A percentile compares a stretch with the other conserved stretches of the same genome.
Conservation (phyloP, 2,113 vertebrate species). For the Pangasianodon hypophthalmus region DNA sequence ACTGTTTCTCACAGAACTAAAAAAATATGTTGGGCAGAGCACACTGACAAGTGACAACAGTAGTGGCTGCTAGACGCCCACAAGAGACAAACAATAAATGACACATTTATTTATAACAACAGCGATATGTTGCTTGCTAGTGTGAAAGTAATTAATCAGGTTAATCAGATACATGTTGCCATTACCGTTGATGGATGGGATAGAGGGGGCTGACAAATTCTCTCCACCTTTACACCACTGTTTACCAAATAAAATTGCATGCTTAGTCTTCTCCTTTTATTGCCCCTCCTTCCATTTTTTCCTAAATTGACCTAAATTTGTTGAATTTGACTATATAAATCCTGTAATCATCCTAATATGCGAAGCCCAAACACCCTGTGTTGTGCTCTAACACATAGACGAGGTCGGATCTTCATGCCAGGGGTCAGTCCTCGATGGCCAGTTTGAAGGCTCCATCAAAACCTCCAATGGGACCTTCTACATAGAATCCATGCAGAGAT, state of each 20-base stretch:
- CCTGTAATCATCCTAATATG: not conserved
- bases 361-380: not conserved
- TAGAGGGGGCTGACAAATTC: not conserved
- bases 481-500: conserved; percentile 68
- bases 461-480: conserved; percentile 76
- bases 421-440: conserved; percentile 75
- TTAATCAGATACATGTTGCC: not conserved
- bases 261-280: not conserved
- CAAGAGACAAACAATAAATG: not conserved
- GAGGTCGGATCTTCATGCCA: conserved; percentile 75
- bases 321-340: not conserved
- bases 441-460: conserved; percentile 78
- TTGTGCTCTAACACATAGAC: conserved; percentile 59
- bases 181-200: not conserved
- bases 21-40: too few relatives aligned
- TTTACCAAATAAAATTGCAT: not conserved
- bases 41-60: too few relatives aligned
- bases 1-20: not conserved
- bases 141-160: not conserved
- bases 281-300: not conserved
- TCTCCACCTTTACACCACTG: not conserved
- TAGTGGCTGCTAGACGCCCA: not conserved
- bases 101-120: too few relatives aligned
- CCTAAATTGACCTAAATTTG: not conserved
- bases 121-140: not conserved